Evolutionary conservation across 2,888 invertebrate genomes (phyloP).

Genomic region (Pherbina coryleti): DNA sequence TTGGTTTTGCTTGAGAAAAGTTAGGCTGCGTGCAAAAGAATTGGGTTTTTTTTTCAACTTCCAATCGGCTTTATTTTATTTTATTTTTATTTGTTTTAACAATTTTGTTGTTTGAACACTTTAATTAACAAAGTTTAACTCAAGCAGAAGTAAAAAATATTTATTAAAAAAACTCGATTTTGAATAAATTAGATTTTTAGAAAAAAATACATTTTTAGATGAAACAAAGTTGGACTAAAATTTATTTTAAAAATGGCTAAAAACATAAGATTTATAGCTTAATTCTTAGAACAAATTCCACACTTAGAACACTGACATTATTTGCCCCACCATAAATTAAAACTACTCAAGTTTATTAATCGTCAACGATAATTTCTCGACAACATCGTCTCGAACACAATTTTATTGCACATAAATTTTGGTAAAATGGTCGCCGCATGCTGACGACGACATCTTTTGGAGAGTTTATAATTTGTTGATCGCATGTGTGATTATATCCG

Average conservation of each 20-base stretch:
- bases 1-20: not conserved
- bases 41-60: not conserved
- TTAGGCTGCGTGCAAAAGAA: not conserved
- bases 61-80: not conserved
- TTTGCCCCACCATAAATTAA: not conserved
- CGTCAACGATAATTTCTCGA: not conserved
- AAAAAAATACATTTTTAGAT: too few relatives aligned
- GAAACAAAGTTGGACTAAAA: too few relatives aligned
- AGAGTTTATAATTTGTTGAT: conserved; percentile 17
- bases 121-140: too few relatives aligned
- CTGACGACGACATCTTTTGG: conserved; percentile 7
- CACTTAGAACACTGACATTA: not conserved
- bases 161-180: too few relatives aligned
- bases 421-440: not conserved
- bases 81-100: not conserved
- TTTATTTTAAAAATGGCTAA: too few relatives aligned
- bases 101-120: conserved; percentile 10
- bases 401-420: conserved; percentile 17
- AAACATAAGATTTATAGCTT: too few relatives aligned
- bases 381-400: not conserved
- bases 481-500: conserved; percentile 13
- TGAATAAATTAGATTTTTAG: too few relatives aligned
- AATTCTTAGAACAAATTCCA: not conserved
- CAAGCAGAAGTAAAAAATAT: too few relatives aligned
- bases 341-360: not conserved